phyloP scores from a whole-genome alignment of 2,797 vertebrate genomes.

The Emys orbicularis region DNA sequence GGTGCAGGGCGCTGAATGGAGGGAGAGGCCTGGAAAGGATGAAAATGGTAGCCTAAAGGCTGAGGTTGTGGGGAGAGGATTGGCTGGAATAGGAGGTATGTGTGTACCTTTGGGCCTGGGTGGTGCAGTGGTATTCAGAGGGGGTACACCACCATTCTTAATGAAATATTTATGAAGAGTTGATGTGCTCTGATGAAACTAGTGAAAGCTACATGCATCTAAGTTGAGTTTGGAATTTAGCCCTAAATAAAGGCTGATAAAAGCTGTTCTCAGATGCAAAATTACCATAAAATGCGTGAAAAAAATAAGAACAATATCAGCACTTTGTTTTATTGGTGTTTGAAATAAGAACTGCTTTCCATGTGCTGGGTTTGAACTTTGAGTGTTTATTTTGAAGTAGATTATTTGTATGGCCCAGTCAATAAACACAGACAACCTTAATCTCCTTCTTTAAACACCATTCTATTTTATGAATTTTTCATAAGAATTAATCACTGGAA shows the following conservation, averaged over 20 bases:
- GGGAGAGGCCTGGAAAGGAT: neutral
- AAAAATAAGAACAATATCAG: constrained; percentile 48
- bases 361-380: constrained; percentile 30
- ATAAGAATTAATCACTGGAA: constrained; percentile 66
- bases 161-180: neutral
- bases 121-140: neutral
- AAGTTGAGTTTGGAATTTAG: neutral
- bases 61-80: neutral
- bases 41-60: neutral
- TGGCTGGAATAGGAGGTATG: neutral
- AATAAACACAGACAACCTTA: constrained; percentile 44
- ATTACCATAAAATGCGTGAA: constrained; percentile 14
- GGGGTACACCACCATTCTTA: neutral
- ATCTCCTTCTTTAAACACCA: constrained; percentile 22
- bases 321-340: constrained; percentile 41
- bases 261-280: constrained; percentile 4
- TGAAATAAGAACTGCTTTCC: constrained; percentile 30
- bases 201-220: neutral
- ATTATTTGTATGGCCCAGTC: neutral
- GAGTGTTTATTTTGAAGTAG: neutral
- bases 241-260: constrained; percentile 38
- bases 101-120: neutral
- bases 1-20: rapidly evolving
- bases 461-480: constrained; percentile 64
- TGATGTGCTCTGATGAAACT: neutral